Percentiles rank a stretch among this genome's conserved stretches.
Evolutionary conservation across 2,888 invertebrate genomes (phyloP).

Genomic region (Pollenia angustigena): DNA sequence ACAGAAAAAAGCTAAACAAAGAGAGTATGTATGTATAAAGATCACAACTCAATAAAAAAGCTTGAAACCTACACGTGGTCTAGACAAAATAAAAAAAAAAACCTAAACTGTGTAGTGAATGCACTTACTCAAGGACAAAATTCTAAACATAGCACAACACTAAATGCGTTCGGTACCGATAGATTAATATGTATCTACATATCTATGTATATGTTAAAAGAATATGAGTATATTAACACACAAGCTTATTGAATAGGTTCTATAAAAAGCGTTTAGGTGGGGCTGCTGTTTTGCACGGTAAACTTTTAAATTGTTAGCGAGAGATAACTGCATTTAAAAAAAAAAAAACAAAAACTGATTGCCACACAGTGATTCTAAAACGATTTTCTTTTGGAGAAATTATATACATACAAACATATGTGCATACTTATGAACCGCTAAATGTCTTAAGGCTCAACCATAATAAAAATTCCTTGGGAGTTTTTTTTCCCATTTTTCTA

Average conservation of each 20-base stretch:
- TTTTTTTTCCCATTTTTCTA: too few species aligned
- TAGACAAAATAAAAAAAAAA: not conserved
- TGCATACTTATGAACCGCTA: too few species aligned
- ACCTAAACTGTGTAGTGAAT: constrained; percentile 41
- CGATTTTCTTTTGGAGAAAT: too few species aligned
- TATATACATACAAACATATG: too few species aligned
- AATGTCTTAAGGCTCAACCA: too few species aligned
- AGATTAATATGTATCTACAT: not conserved
- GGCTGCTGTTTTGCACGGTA: too few species aligned
- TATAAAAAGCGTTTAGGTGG: too few species aligned
- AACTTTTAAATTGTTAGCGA: not conserved
- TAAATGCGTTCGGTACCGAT: constrained; percentile 12
- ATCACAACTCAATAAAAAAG: constrained; percentile 1
- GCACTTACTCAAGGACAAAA: constrained; percentile 64
- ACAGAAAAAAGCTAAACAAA: constrained; percentile 16
- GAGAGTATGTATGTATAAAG: constrained; percentile 7
- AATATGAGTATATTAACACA: too few species aligned
- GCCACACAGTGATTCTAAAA: too few species aligned
- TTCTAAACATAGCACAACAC: constrained; percentile 41
- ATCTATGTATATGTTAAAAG: too few species aligned
- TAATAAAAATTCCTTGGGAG: too few species aligned
- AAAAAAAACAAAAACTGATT: not conserved
- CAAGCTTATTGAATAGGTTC: too few species aligned
- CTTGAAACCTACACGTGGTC: constrained; percentile 47
- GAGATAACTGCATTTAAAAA: not conserved